phyloP scores from a whole-genome alignment of 2,797 vertebrate species.

The Mareca strepera region DNA sequence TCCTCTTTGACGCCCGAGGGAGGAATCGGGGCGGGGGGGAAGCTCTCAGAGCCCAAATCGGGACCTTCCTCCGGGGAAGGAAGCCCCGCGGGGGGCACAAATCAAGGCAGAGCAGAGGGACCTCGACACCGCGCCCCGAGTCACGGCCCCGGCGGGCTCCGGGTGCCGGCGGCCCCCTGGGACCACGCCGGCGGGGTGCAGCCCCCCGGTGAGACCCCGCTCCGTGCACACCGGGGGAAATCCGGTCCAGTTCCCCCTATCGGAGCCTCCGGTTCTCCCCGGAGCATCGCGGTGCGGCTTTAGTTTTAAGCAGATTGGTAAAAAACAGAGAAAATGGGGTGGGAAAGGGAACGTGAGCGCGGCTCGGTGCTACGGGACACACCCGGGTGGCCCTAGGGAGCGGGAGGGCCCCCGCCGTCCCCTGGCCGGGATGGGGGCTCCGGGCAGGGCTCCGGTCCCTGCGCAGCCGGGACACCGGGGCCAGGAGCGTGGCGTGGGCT shows the following conservation, averaged over 20 bases:
- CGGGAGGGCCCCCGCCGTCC: accelerated
- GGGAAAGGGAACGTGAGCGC: not conserved
- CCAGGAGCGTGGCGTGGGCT: not conserved
- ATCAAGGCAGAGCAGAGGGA: not conserved
- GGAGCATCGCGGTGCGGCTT: accelerated
- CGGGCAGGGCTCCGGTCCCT: too few species aligned
- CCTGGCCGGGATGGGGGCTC: not conserved
- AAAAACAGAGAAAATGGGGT: too few species aligned
- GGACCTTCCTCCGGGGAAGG: too few species aligned
- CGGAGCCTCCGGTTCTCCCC: accelerated
- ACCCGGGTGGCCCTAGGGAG: too few species aligned
- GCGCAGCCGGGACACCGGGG: accelerated
- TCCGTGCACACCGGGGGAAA: accelerated
- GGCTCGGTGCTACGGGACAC: accelerated
- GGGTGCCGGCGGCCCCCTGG: too few species aligned
- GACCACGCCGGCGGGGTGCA: not conserved
- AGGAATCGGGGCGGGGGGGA: not conserved
- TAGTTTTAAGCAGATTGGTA: not conserved
- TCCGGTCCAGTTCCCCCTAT: accelerated
- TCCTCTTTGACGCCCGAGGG: accelerated
- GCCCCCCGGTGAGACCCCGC: not conserved
- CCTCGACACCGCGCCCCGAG: accelerated
- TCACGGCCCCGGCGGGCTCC: not conserved
- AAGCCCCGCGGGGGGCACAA: not conserved
- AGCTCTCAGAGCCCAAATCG: accelerated